Percentiles rank a stretch among this genome's conserved stretches.
Conservation (phyloP, 2,888 invertebrate species). For the Ryuthela nishihirai region DNA sequence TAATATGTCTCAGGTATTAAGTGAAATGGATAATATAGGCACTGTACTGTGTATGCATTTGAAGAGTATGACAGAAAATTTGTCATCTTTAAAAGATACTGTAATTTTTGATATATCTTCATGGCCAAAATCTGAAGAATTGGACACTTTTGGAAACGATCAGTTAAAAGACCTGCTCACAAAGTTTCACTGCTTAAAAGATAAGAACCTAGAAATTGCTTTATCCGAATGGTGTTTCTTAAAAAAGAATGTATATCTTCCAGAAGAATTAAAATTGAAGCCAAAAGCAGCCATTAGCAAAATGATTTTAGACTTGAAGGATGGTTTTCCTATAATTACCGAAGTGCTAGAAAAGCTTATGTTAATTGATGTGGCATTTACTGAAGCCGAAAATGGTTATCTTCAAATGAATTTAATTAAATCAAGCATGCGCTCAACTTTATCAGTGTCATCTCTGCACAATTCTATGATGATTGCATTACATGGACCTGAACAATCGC, state of each 20-base stretch:
- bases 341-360: conserved; percentile 4
- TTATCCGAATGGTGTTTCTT: conserved; percentile 4
- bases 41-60: not conserved
- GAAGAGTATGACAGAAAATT: not conserved
- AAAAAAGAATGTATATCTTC: not conserved
- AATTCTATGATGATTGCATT: conserved; percentile 12
- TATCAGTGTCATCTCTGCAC: conserved; percentile 15
- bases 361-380: conserved; percentile 6
- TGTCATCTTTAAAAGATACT: not conserved
- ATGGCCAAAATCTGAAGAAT: conserved; percentile 1
- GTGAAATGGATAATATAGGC: not conserved
- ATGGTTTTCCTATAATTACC: not conserved
- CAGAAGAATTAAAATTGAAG: not conserved
- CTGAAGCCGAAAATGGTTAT: conserved; percentile 6
- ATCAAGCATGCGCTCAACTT: not conserved
- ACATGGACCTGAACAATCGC: conserved; percentile 8
- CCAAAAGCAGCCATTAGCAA: conserved; percentile 3
- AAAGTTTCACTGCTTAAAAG: not conserved
- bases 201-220: not conserved
- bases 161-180: conserved; percentile 1
- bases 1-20: not conserved
- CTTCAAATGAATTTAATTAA: conserved; percentile 12
- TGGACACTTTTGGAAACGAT: conserved; percentile 1
- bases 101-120: conserved; percentile 1
- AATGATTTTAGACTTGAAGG: not conserved